A percentile compares a stretch with the other conserved stretches of the same genome.
Conservation (phyloP, 2,113 vertebrate species). For the Nibea albiflora region DNA sequence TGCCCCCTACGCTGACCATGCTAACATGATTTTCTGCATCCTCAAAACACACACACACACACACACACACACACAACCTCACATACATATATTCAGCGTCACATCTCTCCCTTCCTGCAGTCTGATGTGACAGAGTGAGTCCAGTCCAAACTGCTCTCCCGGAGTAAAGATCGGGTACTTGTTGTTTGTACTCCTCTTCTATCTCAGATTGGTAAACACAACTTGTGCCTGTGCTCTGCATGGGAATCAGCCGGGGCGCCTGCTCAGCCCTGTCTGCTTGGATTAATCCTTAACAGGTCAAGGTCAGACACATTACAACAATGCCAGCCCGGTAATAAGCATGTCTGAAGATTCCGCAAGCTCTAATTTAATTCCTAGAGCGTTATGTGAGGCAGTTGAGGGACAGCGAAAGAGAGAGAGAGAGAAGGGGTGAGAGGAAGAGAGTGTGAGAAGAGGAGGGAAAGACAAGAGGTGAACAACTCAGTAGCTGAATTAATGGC, state of each 20-base stretch:
- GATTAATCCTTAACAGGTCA: conserved; percentile 81
- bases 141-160: conserved; percentile 48
- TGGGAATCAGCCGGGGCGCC: conserved; percentile 69
- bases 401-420: conserved; percentile 29
- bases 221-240: conserved; percentile 73
- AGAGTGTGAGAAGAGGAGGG: conserved; percentile 16
- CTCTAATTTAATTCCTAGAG: conserved; percentile 80
- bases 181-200: conserved; percentile 74
- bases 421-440: conserved; percentile 9
- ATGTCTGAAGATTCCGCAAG: conserved; percentile 77
- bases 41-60: background rate
- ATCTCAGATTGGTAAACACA: conserved; percentile 78
- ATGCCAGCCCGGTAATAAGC: conserved; percentile 75
- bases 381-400: conserved; percentile 51
- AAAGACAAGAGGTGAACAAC: conserved; percentile 58
- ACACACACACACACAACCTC: background rate
- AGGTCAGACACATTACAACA: conserved; percentile 82
- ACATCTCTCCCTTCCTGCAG: conserved; percentile 8
- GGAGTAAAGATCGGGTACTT: conserved; percentile 57
- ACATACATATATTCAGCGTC: conserved; percentile 9
- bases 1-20: too few species aligned
- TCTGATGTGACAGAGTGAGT: conserved; percentile 52
- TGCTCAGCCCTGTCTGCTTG: conserved; percentile 69
- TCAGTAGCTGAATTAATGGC: conserved; percentile 56
- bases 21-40: background rate